These are phyloP conservation scores for Poeciliopsis prolifica DNA, from an alignment of 2,113 vertebrate genomes.

Conservation along the genomic window DNA sequence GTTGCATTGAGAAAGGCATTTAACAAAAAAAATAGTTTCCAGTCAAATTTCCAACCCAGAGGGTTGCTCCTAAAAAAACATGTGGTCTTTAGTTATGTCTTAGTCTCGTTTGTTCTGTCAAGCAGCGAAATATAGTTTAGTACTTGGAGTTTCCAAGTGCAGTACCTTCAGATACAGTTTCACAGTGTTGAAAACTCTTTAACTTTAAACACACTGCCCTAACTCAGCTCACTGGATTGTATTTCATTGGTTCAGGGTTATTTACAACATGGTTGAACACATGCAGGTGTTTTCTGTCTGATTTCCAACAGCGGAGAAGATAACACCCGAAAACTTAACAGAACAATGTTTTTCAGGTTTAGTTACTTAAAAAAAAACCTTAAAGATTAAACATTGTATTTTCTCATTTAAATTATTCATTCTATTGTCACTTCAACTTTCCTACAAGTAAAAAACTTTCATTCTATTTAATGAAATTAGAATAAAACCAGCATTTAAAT, in stretches of 20 bases:
- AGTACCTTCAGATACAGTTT: background rate
- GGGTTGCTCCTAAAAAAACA: background rate
- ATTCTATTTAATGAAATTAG: background rate
- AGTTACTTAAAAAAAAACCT: background rate
- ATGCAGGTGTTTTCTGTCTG: slow-evolving; percentile 8
- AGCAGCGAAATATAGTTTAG: background rate
- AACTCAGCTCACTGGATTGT: background rate
- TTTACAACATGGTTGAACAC: background rate
- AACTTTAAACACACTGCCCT: background rate
- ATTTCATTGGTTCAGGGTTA: slow-evolving; percentile 11
- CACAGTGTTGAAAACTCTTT: background rate
- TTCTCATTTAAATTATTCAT: background rate
- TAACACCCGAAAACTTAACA: background rate
- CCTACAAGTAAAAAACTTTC: background rate
- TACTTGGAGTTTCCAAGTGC: background rate
- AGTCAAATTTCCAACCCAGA: background rate
- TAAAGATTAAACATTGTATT: background rate
- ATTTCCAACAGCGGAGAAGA: background rate
- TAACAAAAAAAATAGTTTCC: background rate
- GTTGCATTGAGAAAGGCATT: background rate
- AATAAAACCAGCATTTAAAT: slow-evolving; percentile 5
- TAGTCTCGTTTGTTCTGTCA: background rate
- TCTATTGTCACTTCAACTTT: background rate
- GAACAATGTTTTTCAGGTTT: background rate
- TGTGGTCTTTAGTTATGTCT: background rate